Evolutionary conservation across 2,113 vertebrate species (phyloP).

Genomic region (Corythaixoides concolor): DNA sequence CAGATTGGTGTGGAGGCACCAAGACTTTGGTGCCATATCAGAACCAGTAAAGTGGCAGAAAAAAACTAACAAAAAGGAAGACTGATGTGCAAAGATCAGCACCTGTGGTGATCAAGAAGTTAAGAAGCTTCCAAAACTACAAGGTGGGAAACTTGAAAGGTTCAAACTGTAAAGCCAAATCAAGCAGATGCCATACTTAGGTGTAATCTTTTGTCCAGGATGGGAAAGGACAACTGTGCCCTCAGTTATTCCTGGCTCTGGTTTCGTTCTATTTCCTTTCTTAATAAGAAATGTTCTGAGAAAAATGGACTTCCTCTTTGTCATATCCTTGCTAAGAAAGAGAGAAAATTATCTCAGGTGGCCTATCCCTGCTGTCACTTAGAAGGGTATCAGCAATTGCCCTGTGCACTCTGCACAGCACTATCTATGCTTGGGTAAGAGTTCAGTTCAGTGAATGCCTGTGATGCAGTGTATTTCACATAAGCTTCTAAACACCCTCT

Average conservation of each 20-base stretch:
- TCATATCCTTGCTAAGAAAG: not conserved
- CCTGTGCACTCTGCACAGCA: accelerated
- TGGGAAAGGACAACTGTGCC: not conserved
- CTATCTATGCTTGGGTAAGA: not conserved
- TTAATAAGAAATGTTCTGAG: not conserved
- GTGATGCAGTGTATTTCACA: not conserved
- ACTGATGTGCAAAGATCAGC: not conserved
- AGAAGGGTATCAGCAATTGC: not conserved
- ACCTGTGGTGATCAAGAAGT: not conserved
- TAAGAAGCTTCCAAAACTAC: not conserved
- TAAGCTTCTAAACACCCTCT: not conserved
- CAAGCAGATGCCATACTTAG: not conserved
- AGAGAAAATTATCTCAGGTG: not conserved
- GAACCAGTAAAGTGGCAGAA: not conserved
- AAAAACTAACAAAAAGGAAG: not conserved
- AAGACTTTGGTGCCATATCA: not conserved
- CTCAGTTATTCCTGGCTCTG: not conserved
- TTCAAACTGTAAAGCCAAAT: not conserved
- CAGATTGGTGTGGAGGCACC: not conserved
- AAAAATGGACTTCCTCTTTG: not conserved
- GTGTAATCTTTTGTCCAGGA: not conserved
- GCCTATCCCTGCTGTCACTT: not conserved
- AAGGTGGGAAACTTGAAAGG: not conserved
- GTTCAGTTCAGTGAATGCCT: not conserved
- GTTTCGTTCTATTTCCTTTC: not conserved